Base-by-base conservation (phyloP, 1,140 invertebrate species). In the Drosophila parvula region DNA sequence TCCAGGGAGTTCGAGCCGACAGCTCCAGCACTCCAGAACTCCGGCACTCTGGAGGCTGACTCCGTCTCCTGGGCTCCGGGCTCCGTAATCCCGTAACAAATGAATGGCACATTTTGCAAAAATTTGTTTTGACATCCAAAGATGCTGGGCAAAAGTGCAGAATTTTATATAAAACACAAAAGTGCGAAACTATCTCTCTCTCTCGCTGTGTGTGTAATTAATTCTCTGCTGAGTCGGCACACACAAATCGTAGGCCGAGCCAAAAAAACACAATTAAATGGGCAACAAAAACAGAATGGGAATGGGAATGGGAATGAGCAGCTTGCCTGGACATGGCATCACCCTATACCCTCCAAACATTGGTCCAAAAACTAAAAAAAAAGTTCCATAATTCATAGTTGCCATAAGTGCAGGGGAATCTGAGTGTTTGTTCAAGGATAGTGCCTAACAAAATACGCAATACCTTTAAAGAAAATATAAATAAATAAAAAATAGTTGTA, bases 71-170 rank as follows among this genome's bases (percentile, higher is more conserved):
- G 51, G 34, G 12, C 9, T 8, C 45, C 47, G 53, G 48, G 41
- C 38, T n/a, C 58, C 70, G 63, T 83, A 89, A 86, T 82, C 73
- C 67, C 74, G 75, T 90, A 81, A 86, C 88, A 81, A 86, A 90
- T 90, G 82, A 81, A 88, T 78, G 80, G 74, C 74, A 73, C 81
- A 86, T 82, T 55, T 90, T 78, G 79, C 69, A 58, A 90, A 71
- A 81, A 86, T 83, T 85, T 86, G 74, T 83, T 90, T 90, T 79
- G 82, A 81, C 81, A 90, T 73, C 77, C 62, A 58, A 84, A 78
- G 67, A 71, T 53, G 65, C 59, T 48, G 36, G 36, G 32, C 34
- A 57, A 70, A 56, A 67, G 61, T 81, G 74, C 78, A 50, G 56
- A 85, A 81, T 85, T 78, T 78, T 78, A 78, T 81, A 85, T 81